A percentile compares a stretch with the other conserved stretches of the same genome.
phyloP scores from a whole-genome alignment of 1,140 invertebrate genomes.

The Drosophila carrolli region DNA sequence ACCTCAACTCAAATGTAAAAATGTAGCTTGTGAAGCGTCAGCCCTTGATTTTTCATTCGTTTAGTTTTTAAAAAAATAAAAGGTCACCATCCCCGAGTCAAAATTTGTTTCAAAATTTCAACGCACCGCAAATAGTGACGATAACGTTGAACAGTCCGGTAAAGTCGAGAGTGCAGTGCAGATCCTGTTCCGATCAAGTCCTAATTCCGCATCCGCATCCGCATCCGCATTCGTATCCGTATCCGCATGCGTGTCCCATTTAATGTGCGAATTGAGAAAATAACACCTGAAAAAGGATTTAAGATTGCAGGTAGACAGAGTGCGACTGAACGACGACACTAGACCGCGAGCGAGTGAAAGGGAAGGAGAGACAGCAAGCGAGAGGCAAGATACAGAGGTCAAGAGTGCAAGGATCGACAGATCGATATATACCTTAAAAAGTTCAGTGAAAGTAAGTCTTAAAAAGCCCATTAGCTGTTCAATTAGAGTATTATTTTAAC shows the following conservation, averaged over 20 bases:
- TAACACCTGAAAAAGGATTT: too few species aligned
- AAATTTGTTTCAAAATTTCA: slow-evolving; percentile 8
- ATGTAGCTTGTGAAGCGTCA: background rate
- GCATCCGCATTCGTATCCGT: too few species aligned
- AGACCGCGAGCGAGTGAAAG: background rate
- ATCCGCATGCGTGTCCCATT: too few species aligned
- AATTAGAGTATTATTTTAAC: too few species aligned
- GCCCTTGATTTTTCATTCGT: slow-evolving; percentile 1
- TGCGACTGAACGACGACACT: too few species aligned
- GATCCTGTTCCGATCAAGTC: background rate
- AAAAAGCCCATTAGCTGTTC: too few species aligned
- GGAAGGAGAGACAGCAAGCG: background rate
- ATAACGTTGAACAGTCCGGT: background rate
- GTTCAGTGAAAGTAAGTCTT: too few species aligned
- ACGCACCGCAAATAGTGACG: background rate
- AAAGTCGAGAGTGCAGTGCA: background rate
- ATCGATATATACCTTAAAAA: too few species aligned
- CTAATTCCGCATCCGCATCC: too few species aligned
- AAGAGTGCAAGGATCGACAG: too few species aligned
- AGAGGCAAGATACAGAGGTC: background rate
- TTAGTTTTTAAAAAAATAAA: background rate
- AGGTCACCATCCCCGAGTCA: background rate
- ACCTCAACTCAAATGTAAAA: background rate
- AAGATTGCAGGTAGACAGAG: too few species aligned
- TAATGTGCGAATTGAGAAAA: too few species aligned